phyloP scores from a whole-genome alignment of 2,797 vertebrate species.

The Jordanella pulchra region DNA sequence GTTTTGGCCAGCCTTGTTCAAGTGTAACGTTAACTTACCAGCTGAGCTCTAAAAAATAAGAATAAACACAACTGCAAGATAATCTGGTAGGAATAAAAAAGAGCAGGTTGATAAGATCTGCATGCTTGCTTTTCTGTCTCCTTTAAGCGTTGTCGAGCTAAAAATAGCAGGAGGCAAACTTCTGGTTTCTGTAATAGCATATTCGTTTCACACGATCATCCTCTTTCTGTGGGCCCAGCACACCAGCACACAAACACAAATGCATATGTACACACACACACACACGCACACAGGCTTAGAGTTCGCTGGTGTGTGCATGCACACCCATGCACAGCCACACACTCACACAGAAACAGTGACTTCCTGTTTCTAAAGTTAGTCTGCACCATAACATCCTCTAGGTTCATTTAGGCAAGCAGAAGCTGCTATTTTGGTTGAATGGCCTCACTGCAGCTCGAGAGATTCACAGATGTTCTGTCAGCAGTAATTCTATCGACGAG shows the following conservation, averaged over 20 bases:
- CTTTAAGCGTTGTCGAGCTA: slow-evolving; percentile 56
- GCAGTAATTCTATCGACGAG: slow-evolving; percentile 47
- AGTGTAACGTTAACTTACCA: background rate
- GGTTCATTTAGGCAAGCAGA: slow-evolving; percentile 74
- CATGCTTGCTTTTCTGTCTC: slow-evolving; percentile 44
- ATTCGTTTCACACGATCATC: slow-evolving; percentile 75
- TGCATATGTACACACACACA: slow-evolving; percentile 23
- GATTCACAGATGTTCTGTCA: slow-evolving; percentile 46
- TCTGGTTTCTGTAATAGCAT: slow-evolving; percentile 78
- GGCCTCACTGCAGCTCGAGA: slow-evolving; percentile 42
- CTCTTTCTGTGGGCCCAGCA: slow-evolving; percentile 65
- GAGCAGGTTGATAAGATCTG: slow-evolving; percentile 49
- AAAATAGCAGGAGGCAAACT: slow-evolving; percentile 76
- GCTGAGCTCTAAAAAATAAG: slow-evolving; percentile 3
- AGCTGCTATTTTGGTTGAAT: slow-evolving; percentile 75
- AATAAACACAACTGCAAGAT: slow-evolving; percentile 16
- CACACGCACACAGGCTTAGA: slow-evolving; percentile 20
- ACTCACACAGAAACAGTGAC: slow-evolving; percentile 65
- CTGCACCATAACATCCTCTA: slow-evolving; percentile 78
- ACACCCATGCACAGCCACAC: slow-evolving; percentile 18
- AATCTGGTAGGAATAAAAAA: slow-evolving; percentile 50
- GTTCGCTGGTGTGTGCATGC: slow-evolving; percentile 6
- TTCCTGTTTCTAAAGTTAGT: slow-evolving; percentile 82
- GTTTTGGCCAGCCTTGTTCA: slow-evolving; percentile 1
- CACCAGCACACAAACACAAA: slow-evolving; percentile 42